Evolutionary conservation across 2,113 vertebrate genomes (phyloP).

Genomic region (Macheiramphus alcinus): DNA sequence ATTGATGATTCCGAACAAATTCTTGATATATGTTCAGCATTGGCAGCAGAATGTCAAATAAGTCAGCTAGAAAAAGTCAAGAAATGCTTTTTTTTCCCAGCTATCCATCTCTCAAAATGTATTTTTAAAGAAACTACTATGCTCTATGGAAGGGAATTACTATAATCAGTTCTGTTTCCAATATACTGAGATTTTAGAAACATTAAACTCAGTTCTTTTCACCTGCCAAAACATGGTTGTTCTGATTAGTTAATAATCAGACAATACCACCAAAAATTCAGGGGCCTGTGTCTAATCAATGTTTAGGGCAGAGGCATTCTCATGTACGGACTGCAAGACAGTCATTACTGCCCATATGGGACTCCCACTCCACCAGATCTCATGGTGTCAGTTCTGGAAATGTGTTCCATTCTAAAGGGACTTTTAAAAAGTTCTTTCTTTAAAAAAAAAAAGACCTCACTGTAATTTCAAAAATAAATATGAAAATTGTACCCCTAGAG

Average conservation of each 20-base stretch:
- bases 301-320: background rate
- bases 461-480: background rate
- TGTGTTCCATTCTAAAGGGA: background rate
- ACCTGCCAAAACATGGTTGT: background rate
- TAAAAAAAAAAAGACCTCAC: background rate
- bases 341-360: background rate
- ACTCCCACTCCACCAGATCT: background rate
- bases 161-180: background rate
- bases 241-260: background rate
- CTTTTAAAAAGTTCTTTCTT: background rate
- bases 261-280: background rate
- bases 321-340: background rate
- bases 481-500: background rate
- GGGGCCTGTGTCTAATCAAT: background rate
- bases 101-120: background rate
- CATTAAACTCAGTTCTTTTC: background rate
- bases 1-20: constrained; percentile 98
- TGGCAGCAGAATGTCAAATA: constrained; percentile 97
- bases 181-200: background rate
- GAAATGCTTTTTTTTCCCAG: background rate
- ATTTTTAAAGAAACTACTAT: background rate
- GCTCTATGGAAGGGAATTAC: background rate
- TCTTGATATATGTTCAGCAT: constrained; percentile 99
- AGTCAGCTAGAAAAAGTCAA: constrained; percentile 83
- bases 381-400: background rate